Base-by-base conservation (phyloP, 53 echinoderm and acorn worm genomes). In the Paracentrotus lividus region DNA sequence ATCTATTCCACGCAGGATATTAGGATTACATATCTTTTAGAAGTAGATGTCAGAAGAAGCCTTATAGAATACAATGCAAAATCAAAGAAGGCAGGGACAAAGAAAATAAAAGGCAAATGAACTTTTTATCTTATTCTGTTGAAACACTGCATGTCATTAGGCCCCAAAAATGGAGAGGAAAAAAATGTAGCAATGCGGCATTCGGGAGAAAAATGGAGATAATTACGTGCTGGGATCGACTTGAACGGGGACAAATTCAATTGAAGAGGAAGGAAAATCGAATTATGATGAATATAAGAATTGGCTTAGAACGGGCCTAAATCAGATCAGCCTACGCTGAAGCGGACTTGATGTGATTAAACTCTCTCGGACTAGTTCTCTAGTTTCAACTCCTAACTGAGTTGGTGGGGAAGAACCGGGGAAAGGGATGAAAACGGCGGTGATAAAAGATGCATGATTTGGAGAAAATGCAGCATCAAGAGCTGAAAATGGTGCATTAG, bases 221-320 rank as follows among this genome's bases (percentile, higher is more conserved):
- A 69, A 91, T 91, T 91, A 75, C 76, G 91, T 52, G 91, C 49
- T 38, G 91, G 20, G 53, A 91, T 91, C 72, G 72, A 75, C 91
- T 91, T 31, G 54, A 34, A 56, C 52, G 75, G 52, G 42, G 12
- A 29, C 34, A 72, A 76, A 91, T 91, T 91, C 91, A 91, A 91
- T 91, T 91, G 47, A 91, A 56, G 76, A 49, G 40, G 91, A 91
- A 29, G 21, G 52, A 23, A 91, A 91, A 91, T 91, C 91, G 91
- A 91, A 56, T 91, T 91, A 91, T 76, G 91, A 91, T 91, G 91
- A 52, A 91, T 75, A 91, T 91, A 91, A 42, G 91, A 91, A 91
- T 91, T 91, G 91, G 91, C 91, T 91, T 75, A 51, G 91, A 76
- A 91, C 91, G 49, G 51, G 36, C 32, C 26, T 40, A 85, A 85